Evolutionary conservation across 1,140 invertebrate species (phyloP).

Genomic region (Trissolcus basalis): DNA sequence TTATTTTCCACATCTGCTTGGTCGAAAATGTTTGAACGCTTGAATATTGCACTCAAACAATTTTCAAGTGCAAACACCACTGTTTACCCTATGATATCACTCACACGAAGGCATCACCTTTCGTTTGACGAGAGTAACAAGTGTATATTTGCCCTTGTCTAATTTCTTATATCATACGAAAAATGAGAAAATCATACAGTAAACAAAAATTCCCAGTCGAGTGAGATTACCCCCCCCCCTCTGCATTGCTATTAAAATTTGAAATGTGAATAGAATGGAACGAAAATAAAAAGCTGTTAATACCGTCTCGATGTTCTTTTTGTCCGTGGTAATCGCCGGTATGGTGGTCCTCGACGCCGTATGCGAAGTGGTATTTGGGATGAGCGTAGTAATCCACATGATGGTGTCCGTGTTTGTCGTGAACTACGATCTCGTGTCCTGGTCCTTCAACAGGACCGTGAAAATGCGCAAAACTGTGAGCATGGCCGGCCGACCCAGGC

Average conservation of each 20-base stretch:
- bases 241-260: too few relatives aligned
- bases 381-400: slow-evolving; percentile 72
- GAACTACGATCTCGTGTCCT: slow-evolving; percentile 62
- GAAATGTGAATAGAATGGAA: background rate
- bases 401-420: slow-evolving; percentile 69
- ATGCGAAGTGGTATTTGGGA: slow-evolving; percentile 76
- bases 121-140: background rate
- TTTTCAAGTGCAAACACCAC: slow-evolving; percentile 15
- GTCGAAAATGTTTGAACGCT: slow-evolving; percentile 2
- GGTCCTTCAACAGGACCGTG: slow-evolving; percentile 71
- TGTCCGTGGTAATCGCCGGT: slow-evolving; percentile 78
- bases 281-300: slow-evolving; percentile 24
- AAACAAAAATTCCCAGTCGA: background rate
- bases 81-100: slow-evolving; percentile 1
- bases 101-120: too few relatives aligned
- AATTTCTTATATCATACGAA: background rate
- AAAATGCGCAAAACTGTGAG: slow-evolving; percentile 71
- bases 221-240: background rate
- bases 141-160: background rate
- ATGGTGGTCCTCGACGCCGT: slow-evolving; percentile 76
- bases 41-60: slow-evolving; percentile 16
- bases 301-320: slow-evolving; percentile 77
- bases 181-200: background rate
- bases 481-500: slow-evolving; percentile 64
- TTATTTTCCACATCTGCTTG: slow-evolving; percentile 4